Percentiles rank a stretch among this genome's conserved stretches.
These are phyloP conservation scores for Isurus oxyrinchus DNA, from an alignment of 2,113 vertebrate species.

Conservation along the genomic window DNA sequence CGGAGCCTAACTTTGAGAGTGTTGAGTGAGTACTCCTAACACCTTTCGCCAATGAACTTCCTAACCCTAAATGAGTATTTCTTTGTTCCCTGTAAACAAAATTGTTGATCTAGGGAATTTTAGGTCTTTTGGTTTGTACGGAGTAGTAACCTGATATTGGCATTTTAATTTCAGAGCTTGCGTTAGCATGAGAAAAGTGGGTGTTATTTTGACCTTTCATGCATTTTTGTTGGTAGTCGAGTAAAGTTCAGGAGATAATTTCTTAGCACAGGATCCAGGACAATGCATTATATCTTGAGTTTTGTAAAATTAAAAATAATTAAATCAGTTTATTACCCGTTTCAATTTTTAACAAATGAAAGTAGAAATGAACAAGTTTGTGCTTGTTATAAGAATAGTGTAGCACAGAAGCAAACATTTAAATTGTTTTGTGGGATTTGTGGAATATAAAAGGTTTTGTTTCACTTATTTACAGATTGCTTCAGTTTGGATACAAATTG, in stretches of 20 bases:
- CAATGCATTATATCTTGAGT: not conserved
- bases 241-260: not conserved
- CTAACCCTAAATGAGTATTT: not conserved
- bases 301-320: not conserved
- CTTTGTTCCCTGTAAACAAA: not conserved
- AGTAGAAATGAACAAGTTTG: not conserved
- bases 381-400: not conserved
- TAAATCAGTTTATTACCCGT: not conserved
- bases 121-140: not conserved
- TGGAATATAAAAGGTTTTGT: not conserved
- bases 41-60: not conserved
- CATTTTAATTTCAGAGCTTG: conserved; percentile 11
- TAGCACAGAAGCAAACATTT: conserved; percentile 1
- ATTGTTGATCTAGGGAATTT: not conserved
- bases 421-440: not conserved
- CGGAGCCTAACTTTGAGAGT: not conserved
- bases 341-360: not conserved
- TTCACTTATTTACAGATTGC: not conserved
- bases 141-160: conserved; percentile 19
- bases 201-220: conserved; percentile 26
- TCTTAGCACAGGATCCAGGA: not conserved
- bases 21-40: not conserved
- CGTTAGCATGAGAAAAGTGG: not conserved
- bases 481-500: conserved; percentile 22
- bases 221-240: not conserved